Base-by-base conservation (phyloP, 2,797 vertebrate genomes). In the Enteromius fasciolatus region DNA sequence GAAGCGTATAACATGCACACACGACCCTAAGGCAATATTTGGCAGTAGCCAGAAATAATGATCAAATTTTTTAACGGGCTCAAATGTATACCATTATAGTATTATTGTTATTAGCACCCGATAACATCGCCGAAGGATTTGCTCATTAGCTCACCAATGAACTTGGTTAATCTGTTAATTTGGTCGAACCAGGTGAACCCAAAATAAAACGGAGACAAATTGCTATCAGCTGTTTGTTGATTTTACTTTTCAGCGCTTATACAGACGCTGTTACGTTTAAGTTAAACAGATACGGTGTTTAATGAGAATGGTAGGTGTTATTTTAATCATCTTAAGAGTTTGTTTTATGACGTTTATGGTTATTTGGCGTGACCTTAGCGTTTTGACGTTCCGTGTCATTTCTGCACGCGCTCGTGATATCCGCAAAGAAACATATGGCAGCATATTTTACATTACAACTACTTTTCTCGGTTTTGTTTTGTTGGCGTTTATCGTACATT, bases 81-180 rank as follows among this genome's bases (percentile, higher is more conserved):
- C 12, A 23, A 57, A 36, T 54, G 7, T 28, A 52, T 7, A 36
- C 12, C 1, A 25, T 70, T 33, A 33, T 36, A 57, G 28, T 1
- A 15, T 46, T 50, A 23, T 17, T 36, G 28, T 67, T 23, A 36
- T 33, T 9, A 68, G 20, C n/a, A 18, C 25, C 46, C 10, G 14
- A 2, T 33, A 9, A 28, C 25, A 17, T 14, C 39, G n/a, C 2
- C 4, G 0, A 6, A 52, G 18, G 18, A 50, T 50, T 66, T n/a
- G 48, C 17, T 25, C 41, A 79, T 79, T 68, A 39, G 5, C 31
- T 67, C 8, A 68, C 31, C 33, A 68, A 41, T 68, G 20, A 78
- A 36, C 46, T 67, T 11, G 12, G 18, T 7, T 36, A 2, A 8
- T 25, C 0, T 41, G 15, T 54, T 54, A 0, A 67, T 78, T 78